phyloP scores from a whole-genome alignment of 2,888 invertebrate species.

The Dione juno region DNA sequence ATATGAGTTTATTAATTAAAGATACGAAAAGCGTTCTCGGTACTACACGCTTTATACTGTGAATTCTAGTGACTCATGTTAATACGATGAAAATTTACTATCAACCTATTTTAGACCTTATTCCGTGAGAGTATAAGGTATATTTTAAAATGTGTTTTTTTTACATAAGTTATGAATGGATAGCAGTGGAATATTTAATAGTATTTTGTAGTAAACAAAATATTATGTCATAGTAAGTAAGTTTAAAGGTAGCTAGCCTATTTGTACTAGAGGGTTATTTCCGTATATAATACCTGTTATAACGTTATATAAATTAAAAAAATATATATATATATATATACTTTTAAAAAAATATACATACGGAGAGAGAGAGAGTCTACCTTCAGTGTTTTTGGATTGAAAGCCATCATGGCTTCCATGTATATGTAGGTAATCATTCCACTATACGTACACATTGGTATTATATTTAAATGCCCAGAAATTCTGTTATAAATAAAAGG shows the following conservation, averaged over 20 bases:
- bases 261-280: neutral
- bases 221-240: constrained; percentile 11
- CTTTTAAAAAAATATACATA: too few species aligned
- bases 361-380: too few species aligned
- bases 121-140: neutral
- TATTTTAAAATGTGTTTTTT: neutral
- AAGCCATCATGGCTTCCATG: too few species aligned
- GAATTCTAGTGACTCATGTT: constrained; percentile 16
- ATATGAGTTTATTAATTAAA: constrained; percentile 14
- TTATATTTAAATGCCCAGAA: too few species aligned
- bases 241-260: neutral
- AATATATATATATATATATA: too few species aligned
- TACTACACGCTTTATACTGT: constrained; percentile 1
- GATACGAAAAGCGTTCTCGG: constrained; percentile 16
- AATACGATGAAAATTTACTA: neutral
- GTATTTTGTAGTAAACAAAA: constrained; percentile 22
- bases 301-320: neutral
- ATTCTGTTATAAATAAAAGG: too few species aligned
- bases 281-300: neutral
- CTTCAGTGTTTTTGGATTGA: too few species aligned
- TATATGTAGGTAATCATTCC: too few species aligned
- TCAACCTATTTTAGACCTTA: neutral
- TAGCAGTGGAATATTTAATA: constrained; percentile 21
- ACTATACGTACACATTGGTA: too few species aligned
- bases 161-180: constrained; percentile 10